phyloP scores from a whole-genome alignment of 2,888 invertebrate species.

The Drosophila hawaiiensis region DNA sequence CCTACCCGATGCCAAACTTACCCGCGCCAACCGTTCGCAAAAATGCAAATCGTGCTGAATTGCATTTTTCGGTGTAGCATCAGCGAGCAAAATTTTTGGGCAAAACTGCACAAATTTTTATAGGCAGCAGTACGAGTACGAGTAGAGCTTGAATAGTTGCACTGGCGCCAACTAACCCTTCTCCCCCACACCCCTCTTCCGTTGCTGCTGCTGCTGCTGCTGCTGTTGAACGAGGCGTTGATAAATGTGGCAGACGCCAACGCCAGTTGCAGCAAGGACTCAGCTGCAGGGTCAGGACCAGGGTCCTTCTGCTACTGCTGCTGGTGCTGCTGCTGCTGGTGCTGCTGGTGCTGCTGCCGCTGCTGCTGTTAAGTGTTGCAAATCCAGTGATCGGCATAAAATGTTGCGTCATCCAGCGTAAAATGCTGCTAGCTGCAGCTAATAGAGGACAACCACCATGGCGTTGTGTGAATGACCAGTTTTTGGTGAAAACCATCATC shows the following conservation, averaged over 20 bases:
- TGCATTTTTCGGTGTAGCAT: constrained; percentile 64
- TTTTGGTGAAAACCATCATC: constrained; percentile 21
- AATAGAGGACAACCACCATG: constrained; percentile 60
- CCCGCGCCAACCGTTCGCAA: not conserved
- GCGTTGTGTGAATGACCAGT: constrained; percentile 28
- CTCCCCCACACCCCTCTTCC: not conserved
- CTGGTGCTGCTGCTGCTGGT: constrained; percentile 36
- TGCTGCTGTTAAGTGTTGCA: constrained; percentile 71
- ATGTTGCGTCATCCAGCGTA: constrained; percentile 70
- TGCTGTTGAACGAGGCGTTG: constrained; percentile 69
- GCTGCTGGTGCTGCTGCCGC: constrained; percentile 7
- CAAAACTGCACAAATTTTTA: constrained; percentile 62
- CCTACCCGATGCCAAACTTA: not conserved
- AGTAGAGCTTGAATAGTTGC: constrained; percentile 55
- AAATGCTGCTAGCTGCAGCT: constrained; percentile 68
- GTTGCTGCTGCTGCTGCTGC: constrained; percentile 20
- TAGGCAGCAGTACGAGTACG: constrained; percentile 34
- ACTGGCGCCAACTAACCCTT: constrained; percentile 30
- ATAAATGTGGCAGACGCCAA: constrained; percentile 70
- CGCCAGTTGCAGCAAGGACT: constrained; percentile 35
- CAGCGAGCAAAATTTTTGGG: constrained; percentile 49
- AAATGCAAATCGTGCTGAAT: constrained; percentile 78
- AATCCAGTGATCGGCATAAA: constrained; percentile 80
- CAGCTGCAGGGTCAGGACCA: constrained; percentile 53
- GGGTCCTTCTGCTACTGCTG: constrained; percentile 23